Evolutionary conservation across 2,888 invertebrate species (phyloP).

Genomic region (Deilephila elpenor): DNA sequence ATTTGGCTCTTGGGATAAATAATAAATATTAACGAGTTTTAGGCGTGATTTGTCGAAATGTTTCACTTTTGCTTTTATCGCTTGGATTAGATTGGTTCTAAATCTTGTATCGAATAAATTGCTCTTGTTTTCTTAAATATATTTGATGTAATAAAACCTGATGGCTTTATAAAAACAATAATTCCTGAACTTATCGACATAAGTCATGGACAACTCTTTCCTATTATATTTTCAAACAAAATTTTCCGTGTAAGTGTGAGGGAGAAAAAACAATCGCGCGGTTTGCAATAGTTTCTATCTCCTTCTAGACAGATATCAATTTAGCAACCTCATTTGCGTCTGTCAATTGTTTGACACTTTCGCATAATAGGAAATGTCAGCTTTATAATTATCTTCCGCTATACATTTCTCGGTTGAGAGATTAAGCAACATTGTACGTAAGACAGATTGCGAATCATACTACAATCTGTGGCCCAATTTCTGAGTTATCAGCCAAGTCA

Average conservation of each 20-base stretch:
- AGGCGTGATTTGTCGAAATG: neutral
- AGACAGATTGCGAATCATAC: constrained; percentile 53
- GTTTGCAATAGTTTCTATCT: too few species aligned
- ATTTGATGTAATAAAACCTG: too few species aligned
- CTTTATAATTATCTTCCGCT: constrained; percentile 9
- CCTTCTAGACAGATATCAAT: neutral
- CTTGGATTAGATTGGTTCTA: too few species aligned
- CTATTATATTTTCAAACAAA: too few species aligned
- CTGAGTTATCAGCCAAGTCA: constrained; percentile 61
- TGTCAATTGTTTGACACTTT: neutral
- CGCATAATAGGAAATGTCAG: constrained; percentile 1
- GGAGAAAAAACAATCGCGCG: too few species aligned
- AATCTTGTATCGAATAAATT: too few species aligned
- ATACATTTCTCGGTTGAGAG: constrained; percentile 29
- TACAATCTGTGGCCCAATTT: constrained; percentile 76
- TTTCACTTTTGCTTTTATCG: neutral
- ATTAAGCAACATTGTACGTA: constrained; percentile 41
- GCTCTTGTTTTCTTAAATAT: too few species aligned
- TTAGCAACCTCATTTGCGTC: too few species aligned
- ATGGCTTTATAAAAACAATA: too few species aligned
- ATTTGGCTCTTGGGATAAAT: neutral
- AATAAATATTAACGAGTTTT: constrained; percentile 1
- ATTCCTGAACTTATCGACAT: too few species aligned
- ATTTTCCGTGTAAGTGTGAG: too few species aligned
- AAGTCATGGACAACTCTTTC: too few species aligned